Conservation (phyloP, 2,888 invertebrate genomes). For the Morinoia aosen region DNA sequence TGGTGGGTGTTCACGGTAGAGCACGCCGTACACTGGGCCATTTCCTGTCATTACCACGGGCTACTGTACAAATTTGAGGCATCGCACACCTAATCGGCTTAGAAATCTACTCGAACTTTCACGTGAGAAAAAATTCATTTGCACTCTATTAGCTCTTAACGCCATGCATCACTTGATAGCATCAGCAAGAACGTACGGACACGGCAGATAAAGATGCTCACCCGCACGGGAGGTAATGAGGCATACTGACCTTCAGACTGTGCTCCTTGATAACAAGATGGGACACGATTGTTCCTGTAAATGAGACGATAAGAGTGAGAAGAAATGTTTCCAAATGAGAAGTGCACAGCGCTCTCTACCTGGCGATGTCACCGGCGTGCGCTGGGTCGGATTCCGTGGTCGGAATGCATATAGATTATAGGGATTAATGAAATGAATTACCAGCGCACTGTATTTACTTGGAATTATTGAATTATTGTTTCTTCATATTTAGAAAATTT, state of each 20-base stretch:
- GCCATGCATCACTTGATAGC: background rate
- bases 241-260: background rate
- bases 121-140: background rate
- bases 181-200: background rate
- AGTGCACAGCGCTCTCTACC: background rate
- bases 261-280: background rate
- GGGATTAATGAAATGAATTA: background rate
- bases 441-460: background rate
- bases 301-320: background rate
- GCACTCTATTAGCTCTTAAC: background rate
- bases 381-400: background rate
- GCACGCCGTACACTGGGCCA: too few relatives aligned
- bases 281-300: background rate
- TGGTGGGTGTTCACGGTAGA: too few relatives aligned
- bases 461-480: background rate
- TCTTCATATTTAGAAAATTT: background rate
- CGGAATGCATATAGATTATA: background rate
- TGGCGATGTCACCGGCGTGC: background rate
- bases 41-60: too few relatives aligned
- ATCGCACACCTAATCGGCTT: too few relatives aligned
- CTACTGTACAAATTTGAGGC: too few relatives aligned
- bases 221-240: background rate
- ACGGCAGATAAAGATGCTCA: background rate
- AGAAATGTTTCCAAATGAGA: background rate
- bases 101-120: background rate